Base-by-base conservation (phyloP, 2,797 vertebrate genomes). In the Masticophis lateralis region DNA sequence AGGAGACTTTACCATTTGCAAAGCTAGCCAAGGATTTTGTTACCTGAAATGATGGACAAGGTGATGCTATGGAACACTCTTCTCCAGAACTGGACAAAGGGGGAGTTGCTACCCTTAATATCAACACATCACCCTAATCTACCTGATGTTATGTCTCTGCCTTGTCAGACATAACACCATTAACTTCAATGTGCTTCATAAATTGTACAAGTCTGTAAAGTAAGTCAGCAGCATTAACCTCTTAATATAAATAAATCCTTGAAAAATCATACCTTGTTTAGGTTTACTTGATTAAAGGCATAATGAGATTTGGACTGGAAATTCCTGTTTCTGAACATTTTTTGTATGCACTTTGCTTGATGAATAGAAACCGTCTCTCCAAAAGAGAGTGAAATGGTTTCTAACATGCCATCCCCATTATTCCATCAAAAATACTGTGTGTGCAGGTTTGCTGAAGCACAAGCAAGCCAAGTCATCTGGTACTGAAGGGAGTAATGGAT, bases 401-500 rank as follows among this genome's bases (percentile, higher is more conserved):
- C 61, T 27, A 51, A 89, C 47, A 47, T 66, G 27, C 57, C 59
- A 61, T 86, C 11, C 55, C 59, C 2, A 2, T 63, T 91, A 56
- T 91, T 89, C 59, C 43, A 56, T 79, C 59, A 93, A 89, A 88
- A 61, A 91, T 27, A 86, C 91, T 89, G 47, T 86, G 47, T 83
- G 57, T 89, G 47, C 25, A 86, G 87, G 66, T 91, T 86, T 56
- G 47, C 51, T 63, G 87, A 91, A 93, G 86, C 90, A 86, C 43
- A 88, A 61, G n/a, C 43, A 53, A 56, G 93, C 93, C 92, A 89
- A 88, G 87, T 93, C 87, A 86, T 93, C 32, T 91, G 90, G 22
- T 91, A n/a, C 51, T 89, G 69, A 89, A 93, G 90, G 87, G 69
- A 91, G 69, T 91, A 87, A 93, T 91, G 69, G 59, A 89, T 89